phyloP scores from a whole-genome alignment of 2,113 vertebrate genomes.

The Barnardius zonarius region DNA sequence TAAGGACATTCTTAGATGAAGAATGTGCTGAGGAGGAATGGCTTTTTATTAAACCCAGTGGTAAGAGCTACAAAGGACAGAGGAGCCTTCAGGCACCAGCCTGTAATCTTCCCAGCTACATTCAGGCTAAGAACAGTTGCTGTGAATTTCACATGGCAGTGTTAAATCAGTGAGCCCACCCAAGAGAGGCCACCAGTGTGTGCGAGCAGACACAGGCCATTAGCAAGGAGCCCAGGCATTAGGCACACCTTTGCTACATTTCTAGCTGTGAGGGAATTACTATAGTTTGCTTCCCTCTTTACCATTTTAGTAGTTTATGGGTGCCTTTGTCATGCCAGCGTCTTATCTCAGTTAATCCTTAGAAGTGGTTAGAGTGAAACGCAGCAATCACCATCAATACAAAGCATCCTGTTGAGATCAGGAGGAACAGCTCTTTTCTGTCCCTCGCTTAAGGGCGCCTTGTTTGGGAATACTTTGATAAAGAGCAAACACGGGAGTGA shows the following conservation, averaged over 20 bases:
- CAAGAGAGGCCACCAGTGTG: not conserved
- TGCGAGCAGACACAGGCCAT: not conserved
- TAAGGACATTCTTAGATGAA: not conserved
- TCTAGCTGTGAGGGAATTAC: not conserved
- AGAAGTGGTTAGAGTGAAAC: not conserved
- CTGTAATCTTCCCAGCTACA: not conserved
- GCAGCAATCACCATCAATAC: not conserved
- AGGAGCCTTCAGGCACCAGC: not conserved
- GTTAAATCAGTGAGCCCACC: constrained; percentile 39
- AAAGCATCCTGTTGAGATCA: not conserved
- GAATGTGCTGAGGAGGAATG: not conserved
- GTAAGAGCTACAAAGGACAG: not conserved
- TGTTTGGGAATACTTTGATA: not conserved
- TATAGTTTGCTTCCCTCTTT: not conserved
- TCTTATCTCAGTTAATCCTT: not conserved
- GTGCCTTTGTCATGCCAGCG: not conserved
- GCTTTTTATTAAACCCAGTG: not conserved
- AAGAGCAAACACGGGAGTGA: not conserved
- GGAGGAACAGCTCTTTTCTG: not conserved
- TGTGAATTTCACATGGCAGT: not conserved
- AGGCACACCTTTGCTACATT: constrained; percentile 23
- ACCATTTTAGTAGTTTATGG: not conserved
- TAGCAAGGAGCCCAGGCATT: not conserved
- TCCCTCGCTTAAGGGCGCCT: not conserved
- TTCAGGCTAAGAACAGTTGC: not conserved